phyloP scores from a whole-genome alignment of 2,113 vertebrate species.

The Heptranchias perlo region DNA sequence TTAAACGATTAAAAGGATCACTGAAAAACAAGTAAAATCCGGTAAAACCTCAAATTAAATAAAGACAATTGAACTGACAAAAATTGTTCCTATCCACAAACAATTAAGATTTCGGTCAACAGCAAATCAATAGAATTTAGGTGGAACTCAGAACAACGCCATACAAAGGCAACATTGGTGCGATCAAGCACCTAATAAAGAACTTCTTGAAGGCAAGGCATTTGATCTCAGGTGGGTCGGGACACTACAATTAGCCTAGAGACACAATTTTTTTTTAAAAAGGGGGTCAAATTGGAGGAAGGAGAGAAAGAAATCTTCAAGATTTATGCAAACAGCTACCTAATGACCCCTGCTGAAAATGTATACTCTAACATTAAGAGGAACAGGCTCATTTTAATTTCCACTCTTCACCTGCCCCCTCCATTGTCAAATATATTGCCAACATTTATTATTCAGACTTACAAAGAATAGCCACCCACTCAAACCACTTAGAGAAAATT shows the following conservation, averaged over 20 bases:
- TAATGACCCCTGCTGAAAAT: neutral
- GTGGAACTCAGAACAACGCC: neutral
- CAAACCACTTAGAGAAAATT: neutral
- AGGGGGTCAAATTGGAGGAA: neutral
- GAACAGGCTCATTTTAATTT: neutral
- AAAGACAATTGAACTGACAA: neutral
- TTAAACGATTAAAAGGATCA: too few species aligned
- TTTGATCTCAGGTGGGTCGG: neutral
- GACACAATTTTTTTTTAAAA: neutral
- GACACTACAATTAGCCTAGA: neutral
- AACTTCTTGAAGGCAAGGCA: neutral
- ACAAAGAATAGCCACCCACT: neutral
- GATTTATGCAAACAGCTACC: neutral
- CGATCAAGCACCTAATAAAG: neutral
- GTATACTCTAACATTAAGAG: neutral
- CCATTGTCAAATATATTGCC: neutral
- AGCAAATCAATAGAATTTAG: neutral
- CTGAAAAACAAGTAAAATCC: too few species aligned
- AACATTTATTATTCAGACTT: neutral
- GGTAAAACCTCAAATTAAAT: too few species aligned
- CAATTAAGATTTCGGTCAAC: neutral
- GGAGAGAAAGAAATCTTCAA: neutral
- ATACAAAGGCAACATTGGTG: neutral
- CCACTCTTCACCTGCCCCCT: neutral
- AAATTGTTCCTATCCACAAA: neutral